Evolutionary conservation across 2,888 invertebrate genomes (phyloP), one percentile per base, ranked within the genome.

Genomic region (Acrobeloides nanus): DNA sequence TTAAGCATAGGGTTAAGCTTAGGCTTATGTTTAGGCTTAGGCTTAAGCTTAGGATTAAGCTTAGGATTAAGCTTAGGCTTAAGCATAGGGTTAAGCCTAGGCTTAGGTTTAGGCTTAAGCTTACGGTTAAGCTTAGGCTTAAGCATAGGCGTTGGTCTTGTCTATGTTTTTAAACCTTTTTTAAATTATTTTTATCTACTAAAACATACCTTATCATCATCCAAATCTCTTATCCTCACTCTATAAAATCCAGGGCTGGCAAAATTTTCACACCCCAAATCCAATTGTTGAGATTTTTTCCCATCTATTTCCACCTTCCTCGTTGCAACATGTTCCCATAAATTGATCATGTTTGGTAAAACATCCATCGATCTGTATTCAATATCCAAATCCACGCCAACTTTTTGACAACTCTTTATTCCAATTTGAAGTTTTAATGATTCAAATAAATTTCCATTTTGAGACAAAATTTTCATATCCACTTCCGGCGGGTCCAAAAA

Each of bases 211-310:
- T n/a, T n/a, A n/a, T 29, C 12, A 10, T 10, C 31, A 12, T 29
- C 31, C 8, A 29, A 10, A 29, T 29, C 8, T 12, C 35, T 15
- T 10, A 35, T 23, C 15, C 24, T 35, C 4, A 61, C 49, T 25
- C 60, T 50, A 51, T 62, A 62, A 46, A 59, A 48, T 29, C 62
- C 62, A 38, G 56, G 50, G 42, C 58, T 59, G 6, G 55, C 48
- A 38, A 60, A 55, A 39, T 55, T 52, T 26, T 55, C 52, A 40
- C 62, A 62, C 25, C 59, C 59, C 32, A 62, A 61, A 26, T 51
- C 51, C 21, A 57, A 40, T 23, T 51, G n/a, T n/a, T n/a, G n/a
- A n/a, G n/a, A n/a, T n/a, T 48, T 23, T 54, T 51, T 38, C 23
- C 45, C 12, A 32, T 15, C 15, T 23, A 38, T 15, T 44, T 35